A percentile compares a stretch with the other conserved stretches of the same genome.
Evolutionary conservation across 2,797 vertebrate genomes (phyloP).

Genomic region (Galago senegalensis): DNA sequence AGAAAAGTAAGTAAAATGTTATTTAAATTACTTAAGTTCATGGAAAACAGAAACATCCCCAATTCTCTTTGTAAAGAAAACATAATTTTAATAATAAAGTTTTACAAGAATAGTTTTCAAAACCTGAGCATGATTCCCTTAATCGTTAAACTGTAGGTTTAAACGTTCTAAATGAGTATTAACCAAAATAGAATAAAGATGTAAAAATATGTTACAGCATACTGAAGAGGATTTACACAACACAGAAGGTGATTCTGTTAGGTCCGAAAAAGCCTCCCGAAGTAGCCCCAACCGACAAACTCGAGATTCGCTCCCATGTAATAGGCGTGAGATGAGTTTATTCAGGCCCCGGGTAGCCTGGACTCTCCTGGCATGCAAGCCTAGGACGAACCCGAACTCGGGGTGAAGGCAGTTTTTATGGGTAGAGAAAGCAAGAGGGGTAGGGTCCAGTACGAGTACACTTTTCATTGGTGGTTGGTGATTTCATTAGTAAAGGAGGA

Average conservation of each 20-base stretch:
- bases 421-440: too few species aligned
- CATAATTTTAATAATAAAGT: neutral
- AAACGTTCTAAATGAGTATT: neutral
- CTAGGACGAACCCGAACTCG: too few species aligned
- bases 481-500: too few species aligned
- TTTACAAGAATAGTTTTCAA: neutral
- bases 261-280: too few species aligned
- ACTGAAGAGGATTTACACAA: neutral
- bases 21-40: neutral
- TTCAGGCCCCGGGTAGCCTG: too few species aligned
- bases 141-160: neutral
- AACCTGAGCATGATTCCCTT: neutral
- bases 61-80: neutral
- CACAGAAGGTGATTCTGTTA: neutral
- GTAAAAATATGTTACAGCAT: neutral
- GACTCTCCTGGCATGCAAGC: too few species aligned
- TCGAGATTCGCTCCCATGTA: too few species aligned
- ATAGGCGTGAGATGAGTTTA: too few species aligned
- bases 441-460: too few species aligned
- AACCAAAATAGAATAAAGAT: neutral
- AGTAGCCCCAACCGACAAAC: too few species aligned
- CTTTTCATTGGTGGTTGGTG: too few species aligned
- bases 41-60: neutral
- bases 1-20: neutral
- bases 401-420: too few species aligned